Conservation (phyloP, 2,888 invertebrate species). For the Oligia strigilis region DNA sequence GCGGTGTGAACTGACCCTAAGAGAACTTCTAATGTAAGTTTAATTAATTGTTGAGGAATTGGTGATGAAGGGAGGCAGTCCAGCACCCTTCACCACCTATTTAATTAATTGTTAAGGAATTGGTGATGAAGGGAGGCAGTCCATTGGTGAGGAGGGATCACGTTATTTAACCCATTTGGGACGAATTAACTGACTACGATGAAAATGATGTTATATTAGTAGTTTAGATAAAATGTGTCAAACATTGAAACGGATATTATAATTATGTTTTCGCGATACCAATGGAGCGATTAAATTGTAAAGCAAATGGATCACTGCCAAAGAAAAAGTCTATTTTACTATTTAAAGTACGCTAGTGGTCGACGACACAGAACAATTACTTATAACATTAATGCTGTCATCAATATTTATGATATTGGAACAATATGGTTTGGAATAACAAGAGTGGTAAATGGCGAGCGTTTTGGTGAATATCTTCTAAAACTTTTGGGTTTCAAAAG, state of each 20-base stretch:
- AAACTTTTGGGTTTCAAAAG: background rate
- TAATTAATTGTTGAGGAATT: background rate
- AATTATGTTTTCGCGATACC: background rate
- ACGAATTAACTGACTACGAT: background rate
- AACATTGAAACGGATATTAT: conserved; percentile 10
- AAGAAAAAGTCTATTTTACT: conserved; percentile 7
- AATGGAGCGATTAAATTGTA: conserved; percentile 33
- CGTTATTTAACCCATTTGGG: background rate
- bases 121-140: background rate
- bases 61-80: background rate
- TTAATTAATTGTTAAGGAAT: background rate
- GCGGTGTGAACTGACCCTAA: no score
- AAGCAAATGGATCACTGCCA: conserved; percentile 37
- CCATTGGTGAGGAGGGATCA: no score
- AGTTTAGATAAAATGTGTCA: background rate
- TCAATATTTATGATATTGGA: background rate
- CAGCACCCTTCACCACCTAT: no score
- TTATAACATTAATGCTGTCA: background rate
- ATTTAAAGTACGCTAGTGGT: conserved; percentile 15
- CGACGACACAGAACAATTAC: conserved; percentile 2
- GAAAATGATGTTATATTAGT: conserved; percentile 5
- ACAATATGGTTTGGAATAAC: background rate
- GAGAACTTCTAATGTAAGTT: no score
- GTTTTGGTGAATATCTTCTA: background rate
- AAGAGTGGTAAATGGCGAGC: no score